These are phyloP conservation scores for Tinea semifulvella DNA, from an alignment of 2,888 invertebrate species.

Conservation along the genomic window DNA sequence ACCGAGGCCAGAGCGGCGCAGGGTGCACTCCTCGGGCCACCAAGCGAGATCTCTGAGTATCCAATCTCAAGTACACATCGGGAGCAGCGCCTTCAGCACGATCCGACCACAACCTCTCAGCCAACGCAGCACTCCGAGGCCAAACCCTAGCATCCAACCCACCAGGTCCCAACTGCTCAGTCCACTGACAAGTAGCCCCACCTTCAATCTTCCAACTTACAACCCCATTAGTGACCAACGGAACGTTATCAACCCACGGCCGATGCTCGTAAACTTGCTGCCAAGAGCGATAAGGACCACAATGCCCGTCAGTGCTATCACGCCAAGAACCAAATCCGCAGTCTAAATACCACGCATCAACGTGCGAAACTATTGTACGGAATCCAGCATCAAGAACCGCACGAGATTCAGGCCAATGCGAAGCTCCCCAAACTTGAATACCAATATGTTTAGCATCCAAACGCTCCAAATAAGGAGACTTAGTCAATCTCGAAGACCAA, in stretches of 20 bases:
- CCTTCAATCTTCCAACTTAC: slow-evolving; percentile 69
- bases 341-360: slow-evolving; percentile 89
- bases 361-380: slow-evolving; percentile 82
- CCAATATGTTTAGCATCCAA: slow-evolving; percentile 68
- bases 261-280: slow-evolving; percentile 86
- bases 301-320: slow-evolving; percentile 83
- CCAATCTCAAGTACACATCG: slow-evolving; percentile 74
- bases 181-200: slow-evolving; percentile 87
- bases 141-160: slow-evolving; percentile 82
- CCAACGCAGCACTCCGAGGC: slow-evolving; percentile 84
- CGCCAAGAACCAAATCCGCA: slow-evolving; percentile 90
- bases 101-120: slow-evolving; percentile 81
- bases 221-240: slow-evolving; percentile 39
- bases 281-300: slow-evolving; percentile 89
- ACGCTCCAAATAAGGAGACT: slow-evolving; percentile 71
- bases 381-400: slow-evolving; percentile 81
- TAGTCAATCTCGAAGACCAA: slow-evolving; percentile 82
- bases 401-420: slow-evolving; percentile 81
- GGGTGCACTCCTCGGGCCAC: slow-evolving; percentile 70
- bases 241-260: slow-evolving; percentile 70
- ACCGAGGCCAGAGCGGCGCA: slow-evolving; percentile 79
- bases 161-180: slow-evolving; percentile 79
- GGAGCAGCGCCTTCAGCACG: slow-evolving; percentile 57
- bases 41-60: slow-evolving; percentile 72
- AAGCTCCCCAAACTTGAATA: slow-evolving; percentile 84